Conservation (phyloP, 1,140 invertebrate species). For the Stenopsyche tienmushanensis region DNA sequence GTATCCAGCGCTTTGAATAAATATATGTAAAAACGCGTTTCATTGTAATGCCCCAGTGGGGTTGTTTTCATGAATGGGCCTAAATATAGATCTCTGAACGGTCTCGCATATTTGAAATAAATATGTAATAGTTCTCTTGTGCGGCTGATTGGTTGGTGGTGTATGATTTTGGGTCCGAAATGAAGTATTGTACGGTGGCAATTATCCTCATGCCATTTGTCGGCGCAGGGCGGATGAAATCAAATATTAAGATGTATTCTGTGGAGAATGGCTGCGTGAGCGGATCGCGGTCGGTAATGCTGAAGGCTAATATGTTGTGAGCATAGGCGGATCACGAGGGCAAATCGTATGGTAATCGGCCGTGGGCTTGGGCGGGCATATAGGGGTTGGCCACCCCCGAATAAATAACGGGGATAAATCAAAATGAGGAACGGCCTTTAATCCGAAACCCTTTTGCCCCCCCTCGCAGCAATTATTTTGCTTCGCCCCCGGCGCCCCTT, state of each 20-base stretch:
- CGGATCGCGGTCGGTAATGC: conserved; percentile 4
- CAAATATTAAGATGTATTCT: conserved; percentile 7
- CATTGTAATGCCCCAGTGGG: no score
- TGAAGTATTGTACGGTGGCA: no score
- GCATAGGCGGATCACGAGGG: conserved; percentile 25
- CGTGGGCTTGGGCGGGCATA: conserved; percentile 11
- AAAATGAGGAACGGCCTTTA: conserved; percentile 41
- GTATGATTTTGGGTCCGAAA: no score
- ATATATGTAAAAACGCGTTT: no score
- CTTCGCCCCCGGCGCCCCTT: conserved; percentile 26
- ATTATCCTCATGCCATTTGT: no score
- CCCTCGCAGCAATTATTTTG: conserved; percentile 35
- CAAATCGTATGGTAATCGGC: conserved; percentile 39
- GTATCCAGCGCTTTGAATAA: no score
- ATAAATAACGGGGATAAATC: conserved; percentile 42
- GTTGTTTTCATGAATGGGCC: no score
- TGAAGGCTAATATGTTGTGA: conserved; percentile 28
- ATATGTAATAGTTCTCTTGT: no score
- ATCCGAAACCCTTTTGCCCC: conserved; percentile 39
- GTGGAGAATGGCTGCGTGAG: background rate
- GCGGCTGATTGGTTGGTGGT: no score
- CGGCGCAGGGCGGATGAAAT: background rate
- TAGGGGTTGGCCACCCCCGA: conserved; percentile 23
- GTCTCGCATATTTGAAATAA: no score
- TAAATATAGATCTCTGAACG: no score